Percentiles rank a stretch among this genome's conserved stretches.
phyloP scores from a whole-genome alignment of 2,888 invertebrate genomes.

The Leucophenga maculata region DNA sequence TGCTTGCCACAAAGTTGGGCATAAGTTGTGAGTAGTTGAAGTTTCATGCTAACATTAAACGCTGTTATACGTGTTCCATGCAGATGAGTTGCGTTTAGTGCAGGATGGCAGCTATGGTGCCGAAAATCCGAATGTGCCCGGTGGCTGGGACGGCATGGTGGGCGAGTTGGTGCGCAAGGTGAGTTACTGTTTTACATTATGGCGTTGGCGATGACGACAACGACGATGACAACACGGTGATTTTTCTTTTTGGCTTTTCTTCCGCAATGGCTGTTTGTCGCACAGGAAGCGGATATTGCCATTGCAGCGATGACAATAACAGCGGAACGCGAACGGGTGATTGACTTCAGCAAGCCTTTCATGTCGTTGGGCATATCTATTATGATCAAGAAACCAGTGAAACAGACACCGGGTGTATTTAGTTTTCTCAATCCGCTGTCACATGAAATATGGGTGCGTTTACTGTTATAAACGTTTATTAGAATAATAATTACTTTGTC shows the following conservation, averaged over 20 bases:
- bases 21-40: conserved; percentile 83
- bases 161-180: conserved; percentile 90
- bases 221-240: not conserved
- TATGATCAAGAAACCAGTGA: conserved; percentile 92
- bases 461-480: conserved; percentile 2
- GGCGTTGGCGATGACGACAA: too few relatives aligned
- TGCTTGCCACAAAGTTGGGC: conserved; percentile 84
- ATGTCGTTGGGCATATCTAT: conserved; percentile 96
- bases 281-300: conserved; percentile 94
- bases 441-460: conserved; percentile 95
- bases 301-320: conserved; percentile 96
- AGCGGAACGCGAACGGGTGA: conserved; percentile 91
- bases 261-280: not conserved
- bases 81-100: conserved; percentile 88
- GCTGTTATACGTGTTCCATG: conserved; percentile 13
- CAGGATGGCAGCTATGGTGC: conserved; percentile 89
- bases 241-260: conserved; percentile 3
- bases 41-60: not conserved
- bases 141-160: conserved; percentile 91
- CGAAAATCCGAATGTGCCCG: conserved; percentile 81
- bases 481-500: not conserved
- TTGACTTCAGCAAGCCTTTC: conserved; percentile 98
- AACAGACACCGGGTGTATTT: conserved; percentile 95
- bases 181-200: conserved; percentile 62
- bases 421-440: conserved; percentile 98